Base-by-base conservation (phyloP, 2,797 vertebrate genomes). In the Sebastes baramenuke region DNA sequence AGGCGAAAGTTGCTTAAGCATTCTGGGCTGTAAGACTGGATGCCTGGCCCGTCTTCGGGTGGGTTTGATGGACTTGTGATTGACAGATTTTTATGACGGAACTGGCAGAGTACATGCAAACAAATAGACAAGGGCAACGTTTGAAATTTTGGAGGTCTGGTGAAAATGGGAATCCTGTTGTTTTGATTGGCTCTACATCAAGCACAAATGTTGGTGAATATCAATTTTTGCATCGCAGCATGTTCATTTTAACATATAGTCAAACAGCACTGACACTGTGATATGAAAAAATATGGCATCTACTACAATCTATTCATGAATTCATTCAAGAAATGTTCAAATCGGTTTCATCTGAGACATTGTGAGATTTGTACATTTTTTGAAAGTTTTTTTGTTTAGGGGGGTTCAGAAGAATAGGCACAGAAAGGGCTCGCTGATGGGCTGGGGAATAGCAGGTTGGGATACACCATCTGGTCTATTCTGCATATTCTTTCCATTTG, bases 391-490 rank as follows among this genome's bases (percentile, higher is more conserved):
- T 54, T 54, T 89, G 89, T 85, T 84, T 85, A 79, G 59, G 73
- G 82, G 79, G 79, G 66, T 77, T 82, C 80, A 75, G 85, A 92
- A 89, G 85, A 93, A 91, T 84, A 88, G 82, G 71, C 85, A 88
- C 65, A 80, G 85, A 85, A 85, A 90, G 79, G 84, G 77, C 80
- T 89, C 34, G 27, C 78, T 90, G 88, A 91, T 88, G 82, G 87
- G 88, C 88, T 76, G 70, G 91, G 92, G 89, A 92, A 92, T 89
- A 77, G 80, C 82, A 81, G 86, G 80, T 89, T 80, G 84, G 81
- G 87, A 89, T 86, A 67, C 87, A 81, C 94, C 95, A 95, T 95
- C 94, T 95, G 95, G 91, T 70, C 92, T 85, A 55, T 84, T 94
- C 91, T 90, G 89, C 91, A 91, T 92, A 88, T 90, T 82, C 81